phyloP scores from a whole-genome alignment of 2,797 vertebrate species.

The Botia kubotai region DNA sequence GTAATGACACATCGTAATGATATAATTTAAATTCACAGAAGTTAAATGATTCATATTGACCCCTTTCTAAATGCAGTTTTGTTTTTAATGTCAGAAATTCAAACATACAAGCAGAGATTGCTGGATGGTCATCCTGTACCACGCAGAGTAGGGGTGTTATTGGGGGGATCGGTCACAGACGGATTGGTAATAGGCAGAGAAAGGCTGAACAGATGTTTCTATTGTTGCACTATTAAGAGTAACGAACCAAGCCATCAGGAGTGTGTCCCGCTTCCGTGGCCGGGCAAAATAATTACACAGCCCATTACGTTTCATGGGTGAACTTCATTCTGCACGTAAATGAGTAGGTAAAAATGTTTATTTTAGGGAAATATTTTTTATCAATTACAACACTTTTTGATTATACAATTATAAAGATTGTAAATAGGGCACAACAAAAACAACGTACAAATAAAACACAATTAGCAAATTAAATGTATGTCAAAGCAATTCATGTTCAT shows the following conservation, averaged over 20 bases:
- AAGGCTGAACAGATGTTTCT: constrained; percentile 89
- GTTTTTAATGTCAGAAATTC: not conserved
- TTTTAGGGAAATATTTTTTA: too few species aligned
- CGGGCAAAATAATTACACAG: constrained; percentile 57
- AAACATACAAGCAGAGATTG: not conserved
- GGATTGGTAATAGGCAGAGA: constrained; percentile 65
- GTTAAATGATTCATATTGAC: not conserved
- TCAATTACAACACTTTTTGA: too few species aligned
- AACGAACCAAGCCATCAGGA: constrained; percentile 83
- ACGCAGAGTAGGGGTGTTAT: constrained; percentile 19
- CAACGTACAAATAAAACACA: too few species aligned
- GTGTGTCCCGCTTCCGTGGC: constrained; percentile 48
- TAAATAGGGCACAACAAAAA: too few species aligned
- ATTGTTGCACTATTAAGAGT: constrained; percentile 90
- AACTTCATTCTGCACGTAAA: constrained; percentile 54
- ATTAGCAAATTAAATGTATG: too few species aligned
- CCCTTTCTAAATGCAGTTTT: not conserved
- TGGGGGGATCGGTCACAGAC: constrained; percentile 1
- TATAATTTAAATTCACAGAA: not conserved
- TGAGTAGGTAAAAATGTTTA: constrained; percentile 5
- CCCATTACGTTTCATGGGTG: constrained; percentile 59
- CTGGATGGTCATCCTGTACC: not conserved
- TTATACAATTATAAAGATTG: too few species aligned
- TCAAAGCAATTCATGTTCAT: too few species aligned
- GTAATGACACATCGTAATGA: not conserved